Conservation (phyloP, 2,113 vertebrate genomes). For the Ibidorhyncha struthersii region DNA sequence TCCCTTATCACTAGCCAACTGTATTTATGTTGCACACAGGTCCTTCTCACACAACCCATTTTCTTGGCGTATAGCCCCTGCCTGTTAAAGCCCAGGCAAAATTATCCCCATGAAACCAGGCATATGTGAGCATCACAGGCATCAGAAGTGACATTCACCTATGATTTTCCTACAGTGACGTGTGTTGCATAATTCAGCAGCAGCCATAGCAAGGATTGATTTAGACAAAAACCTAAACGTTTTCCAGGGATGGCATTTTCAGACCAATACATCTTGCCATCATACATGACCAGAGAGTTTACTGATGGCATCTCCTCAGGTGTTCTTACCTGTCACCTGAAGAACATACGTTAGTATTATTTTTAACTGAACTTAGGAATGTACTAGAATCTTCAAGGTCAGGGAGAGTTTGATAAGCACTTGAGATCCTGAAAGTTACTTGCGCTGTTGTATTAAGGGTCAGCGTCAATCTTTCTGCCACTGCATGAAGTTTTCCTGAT, state of each 20-base stretch:
- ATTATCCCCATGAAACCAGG: not conserved
- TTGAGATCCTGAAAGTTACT: not conserved
- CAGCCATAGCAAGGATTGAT: not conserved
- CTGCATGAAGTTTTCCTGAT: not conserved
- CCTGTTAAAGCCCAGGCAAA: not conserved
- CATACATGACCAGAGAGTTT: not conserved
- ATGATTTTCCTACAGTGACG: not conserved
- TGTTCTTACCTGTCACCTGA: not conserved
- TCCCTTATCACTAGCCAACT: not conserved
- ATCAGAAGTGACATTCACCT: not conserved
- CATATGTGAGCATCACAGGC: not conserved
- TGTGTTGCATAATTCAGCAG: not conserved
- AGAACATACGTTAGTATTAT: not conserved
- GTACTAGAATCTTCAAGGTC: not conserved
- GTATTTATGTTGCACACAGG: not conserved
- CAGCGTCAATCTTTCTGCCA: not conserved
- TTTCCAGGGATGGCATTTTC: not conserved
- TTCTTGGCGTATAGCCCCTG: not conserved
- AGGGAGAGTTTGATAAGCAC: not conserved
- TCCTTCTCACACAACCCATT: not conserved
- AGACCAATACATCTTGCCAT: not conserved
- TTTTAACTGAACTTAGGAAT: not conserved
- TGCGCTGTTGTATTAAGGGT: not conserved
- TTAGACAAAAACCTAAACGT: not conserved
- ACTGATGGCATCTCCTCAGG: not conserved